Evolutionary conservation across 2,888 invertebrate species (phyloP).

Genomic region (Candidula unifasciata): DNA sequence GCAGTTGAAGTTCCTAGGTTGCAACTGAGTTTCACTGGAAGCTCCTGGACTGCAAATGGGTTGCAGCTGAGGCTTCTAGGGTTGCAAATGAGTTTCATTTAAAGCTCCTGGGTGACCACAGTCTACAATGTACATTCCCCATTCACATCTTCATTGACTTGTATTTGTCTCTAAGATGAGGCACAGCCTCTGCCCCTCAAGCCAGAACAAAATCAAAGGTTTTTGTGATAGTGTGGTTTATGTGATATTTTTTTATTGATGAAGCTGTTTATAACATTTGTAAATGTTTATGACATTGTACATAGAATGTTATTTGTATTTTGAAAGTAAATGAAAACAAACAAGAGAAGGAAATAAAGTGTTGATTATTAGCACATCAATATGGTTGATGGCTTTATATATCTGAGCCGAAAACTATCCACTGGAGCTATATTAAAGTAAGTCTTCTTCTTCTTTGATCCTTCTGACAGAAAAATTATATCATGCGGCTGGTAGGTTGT

Average conservation of each 20-base stretch:
- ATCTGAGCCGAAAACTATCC: background rate
- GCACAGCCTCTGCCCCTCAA: background rate
- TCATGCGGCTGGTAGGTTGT: too few species aligned
- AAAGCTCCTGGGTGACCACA: background rate
- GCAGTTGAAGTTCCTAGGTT: too few species aligned
- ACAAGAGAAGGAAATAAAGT: slow-evolving; percentile 38
- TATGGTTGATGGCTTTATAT: background rate
- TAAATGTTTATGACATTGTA: slow-evolving; percentile 34
- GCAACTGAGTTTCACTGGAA: background rate
- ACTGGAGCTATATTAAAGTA: background rate
- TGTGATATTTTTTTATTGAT: slow-evolving; percentile 42
- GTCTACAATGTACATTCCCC: background rate
- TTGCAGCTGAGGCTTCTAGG: background rate
- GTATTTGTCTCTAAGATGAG: background rate
- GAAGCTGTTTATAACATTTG: slow-evolving; percentile 18
- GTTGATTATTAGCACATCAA: slow-evolving; percentile 40
- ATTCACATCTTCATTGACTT: background rate
- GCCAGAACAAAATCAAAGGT: slow-evolving; percentile 35
- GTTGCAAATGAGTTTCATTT: background rate
- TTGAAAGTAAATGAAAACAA: slow-evolving; percentile 36
- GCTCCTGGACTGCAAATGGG: background rate
- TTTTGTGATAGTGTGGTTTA: slow-evolving; percentile 42
- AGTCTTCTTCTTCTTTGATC: too few species aligned
- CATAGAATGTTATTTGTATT: slow-evolving; percentile 48
- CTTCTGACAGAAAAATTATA: too few species aligned